Conservation (phyloP, 1,140 invertebrate genomes). For the Anoplophora glabripennis region DNA sequence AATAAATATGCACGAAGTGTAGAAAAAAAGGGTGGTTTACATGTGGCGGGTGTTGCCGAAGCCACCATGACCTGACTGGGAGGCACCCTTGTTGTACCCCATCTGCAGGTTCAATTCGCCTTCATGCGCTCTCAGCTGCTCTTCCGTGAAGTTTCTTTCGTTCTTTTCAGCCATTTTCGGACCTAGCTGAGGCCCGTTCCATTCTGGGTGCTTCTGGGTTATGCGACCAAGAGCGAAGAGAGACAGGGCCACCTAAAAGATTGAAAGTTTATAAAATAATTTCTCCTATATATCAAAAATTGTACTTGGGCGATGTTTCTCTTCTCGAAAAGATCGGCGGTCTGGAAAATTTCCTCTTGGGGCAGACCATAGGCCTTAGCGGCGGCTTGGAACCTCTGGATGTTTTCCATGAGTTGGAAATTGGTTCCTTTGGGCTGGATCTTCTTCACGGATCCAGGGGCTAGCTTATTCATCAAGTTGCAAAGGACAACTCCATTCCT, state of each 20-base stretch:
- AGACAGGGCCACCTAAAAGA: constrained; percentile 40
- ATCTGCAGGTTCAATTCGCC: constrained; percentile 91
- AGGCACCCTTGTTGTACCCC: constrained; percentile 93
- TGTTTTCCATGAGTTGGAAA: constrained; percentile 98
- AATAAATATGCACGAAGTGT: neutral
- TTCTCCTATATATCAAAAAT: neutral
- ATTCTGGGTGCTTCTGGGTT: constrained; percentile 95
- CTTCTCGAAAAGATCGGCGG: constrained; percentile 94
- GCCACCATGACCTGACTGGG: constrained; percentile 79
- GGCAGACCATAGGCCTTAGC: constrained; percentile 92
- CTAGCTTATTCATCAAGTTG: constrained; percentile 92
- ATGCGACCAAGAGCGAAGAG: constrained; percentile 48
- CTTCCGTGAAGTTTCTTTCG: constrained; percentile 89
- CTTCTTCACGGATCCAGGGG: constrained; percentile 93
- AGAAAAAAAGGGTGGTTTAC: constrained; percentile 54
- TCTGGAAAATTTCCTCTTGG: constrained; percentile 98
- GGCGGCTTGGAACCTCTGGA: constrained; percentile 93
- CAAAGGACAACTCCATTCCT: constrained; percentile 91
- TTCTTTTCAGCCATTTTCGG: constrained; percentile 96
- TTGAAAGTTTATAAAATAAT: neutral
- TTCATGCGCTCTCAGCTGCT: constrained; percentile 88
- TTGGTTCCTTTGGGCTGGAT: constrained; percentile 94
- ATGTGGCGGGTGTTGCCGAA: constrained; percentile 96
- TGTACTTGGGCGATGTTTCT: constrained; percentile 95
- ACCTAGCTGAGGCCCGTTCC: constrained; percentile 81